Evolutionary conservation across 2,113 vertebrate species (phyloP).

Genomic region (Ciconia maguari): DNA sequence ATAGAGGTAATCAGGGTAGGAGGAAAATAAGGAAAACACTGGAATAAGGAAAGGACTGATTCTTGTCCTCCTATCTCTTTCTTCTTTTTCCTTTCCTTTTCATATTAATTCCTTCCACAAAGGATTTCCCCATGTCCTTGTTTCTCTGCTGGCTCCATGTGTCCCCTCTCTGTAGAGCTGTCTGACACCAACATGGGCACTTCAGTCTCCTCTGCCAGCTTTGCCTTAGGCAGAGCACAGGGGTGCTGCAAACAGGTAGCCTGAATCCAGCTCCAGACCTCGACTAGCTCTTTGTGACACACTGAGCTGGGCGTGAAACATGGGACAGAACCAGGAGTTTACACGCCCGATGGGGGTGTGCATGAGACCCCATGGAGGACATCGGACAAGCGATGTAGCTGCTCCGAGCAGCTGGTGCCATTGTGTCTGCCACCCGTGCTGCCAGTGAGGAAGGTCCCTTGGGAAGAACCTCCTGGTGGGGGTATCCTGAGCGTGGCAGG

Average conservation of each 20-base stretch:
- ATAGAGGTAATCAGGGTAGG: not conserved
- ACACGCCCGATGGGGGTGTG: fast-evolving
- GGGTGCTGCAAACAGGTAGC: not conserved
- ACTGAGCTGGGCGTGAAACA: fast-evolving
- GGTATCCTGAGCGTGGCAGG: too few relatives aligned
- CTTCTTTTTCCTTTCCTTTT: not conserved
- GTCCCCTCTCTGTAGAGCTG: not conserved
- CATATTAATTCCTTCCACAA: not conserved
- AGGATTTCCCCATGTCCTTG: not conserved
- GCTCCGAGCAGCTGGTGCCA: not conserved
- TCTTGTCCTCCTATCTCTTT: not conserved
- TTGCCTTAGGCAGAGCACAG: not conserved
- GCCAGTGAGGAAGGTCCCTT: not conserved
- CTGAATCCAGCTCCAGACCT: not conserved
- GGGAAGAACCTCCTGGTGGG: not conserved
- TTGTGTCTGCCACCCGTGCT: not conserved
- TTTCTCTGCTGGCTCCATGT: not conserved
- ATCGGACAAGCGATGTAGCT: fast-evolving
- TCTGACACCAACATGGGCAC: fast-evolving
- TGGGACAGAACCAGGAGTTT: not conserved
- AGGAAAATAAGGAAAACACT: not conserved
- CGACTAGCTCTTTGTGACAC: not conserved
- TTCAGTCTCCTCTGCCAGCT: not conserved
- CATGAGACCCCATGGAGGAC: not conserved
- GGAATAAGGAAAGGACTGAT: not conserved